Conservation (phyloP, 2,113 vertebrate species). For the Myotis davidii region DNA sequence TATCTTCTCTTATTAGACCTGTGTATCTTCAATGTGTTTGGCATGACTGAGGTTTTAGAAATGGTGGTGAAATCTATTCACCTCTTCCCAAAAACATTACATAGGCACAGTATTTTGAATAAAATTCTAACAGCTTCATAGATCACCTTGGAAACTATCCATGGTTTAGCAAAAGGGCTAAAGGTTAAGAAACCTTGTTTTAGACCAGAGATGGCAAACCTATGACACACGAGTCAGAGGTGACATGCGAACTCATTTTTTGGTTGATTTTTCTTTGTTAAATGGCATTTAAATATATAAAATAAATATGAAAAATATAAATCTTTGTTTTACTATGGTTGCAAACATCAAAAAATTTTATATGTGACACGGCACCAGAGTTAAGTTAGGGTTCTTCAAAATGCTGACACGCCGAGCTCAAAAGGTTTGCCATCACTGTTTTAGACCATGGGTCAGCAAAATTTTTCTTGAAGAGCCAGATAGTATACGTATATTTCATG, state of each 20-base stretch:
- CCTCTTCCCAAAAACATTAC: background rate
- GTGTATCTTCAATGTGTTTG: background rate
- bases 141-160: background rate
- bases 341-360: too few species aligned
- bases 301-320: too few species aligned
- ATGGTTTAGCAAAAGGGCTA: background rate
- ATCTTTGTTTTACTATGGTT: too few species aligned
- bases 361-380: too few species aligned
- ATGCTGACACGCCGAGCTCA: too few species aligned
- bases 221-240: too few species aligned
- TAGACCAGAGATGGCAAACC: background rate
- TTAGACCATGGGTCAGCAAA: background rate
- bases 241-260: too few species aligned
- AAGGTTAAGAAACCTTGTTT: background rate
- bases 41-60: background rate
- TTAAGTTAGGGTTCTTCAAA: too few species aligned
- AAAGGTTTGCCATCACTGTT: too few species aligned
- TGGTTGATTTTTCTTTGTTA: too few species aligned
- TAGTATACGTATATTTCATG: background rate
- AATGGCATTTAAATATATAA: too few species aligned
- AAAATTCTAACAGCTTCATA: background rate
- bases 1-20: background rate
- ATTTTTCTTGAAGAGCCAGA: background rate
- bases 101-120: background rate
- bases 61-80: background rate